phyloP scores from a whole-genome alignment of 2,888 invertebrate genomes.

The Argyresthia albistria region DNA sequence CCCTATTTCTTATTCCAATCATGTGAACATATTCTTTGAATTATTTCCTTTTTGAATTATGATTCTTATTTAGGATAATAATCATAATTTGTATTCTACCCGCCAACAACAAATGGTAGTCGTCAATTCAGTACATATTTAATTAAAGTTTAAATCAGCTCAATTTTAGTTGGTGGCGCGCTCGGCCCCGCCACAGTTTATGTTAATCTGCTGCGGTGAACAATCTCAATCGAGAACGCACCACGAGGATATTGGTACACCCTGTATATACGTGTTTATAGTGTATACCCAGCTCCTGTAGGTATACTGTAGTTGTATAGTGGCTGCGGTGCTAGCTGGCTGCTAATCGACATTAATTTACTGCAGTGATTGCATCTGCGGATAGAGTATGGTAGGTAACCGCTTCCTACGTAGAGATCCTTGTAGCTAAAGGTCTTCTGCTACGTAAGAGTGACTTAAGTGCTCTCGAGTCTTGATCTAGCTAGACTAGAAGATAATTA shows the following conservation, averaged over 20 bases:
- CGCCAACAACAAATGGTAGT: neutral
- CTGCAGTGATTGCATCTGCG: slow-evolving; percentile 25
- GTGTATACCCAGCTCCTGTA: neutral
- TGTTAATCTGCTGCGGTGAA: slow-evolving; percentile 33
- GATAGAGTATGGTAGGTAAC: neutral
- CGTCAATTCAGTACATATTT: slow-evolving; percentile 13
- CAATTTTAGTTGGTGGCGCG: slow-evolving; percentile 19
- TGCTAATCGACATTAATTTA: slow-evolving; percentile 25
- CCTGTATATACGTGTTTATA: slow-evolving; percentile 9
- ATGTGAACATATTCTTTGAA: neutral
- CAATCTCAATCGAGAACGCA: slow-evolving; percentile 35
- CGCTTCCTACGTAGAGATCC: neutral
- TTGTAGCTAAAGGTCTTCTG: no score
- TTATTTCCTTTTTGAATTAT: no score
- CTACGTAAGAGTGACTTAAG: no score
- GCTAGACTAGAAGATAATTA: no score
- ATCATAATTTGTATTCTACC: no score
- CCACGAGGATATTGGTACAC: slow-evolving; percentile 32
- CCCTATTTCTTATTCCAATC: no score
- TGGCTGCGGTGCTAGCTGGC: neutral
- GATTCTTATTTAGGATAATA: no score
- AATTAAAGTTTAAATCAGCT: slow-evolving; percentile 29
- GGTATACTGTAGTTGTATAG: neutral
- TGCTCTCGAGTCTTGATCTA: no score
- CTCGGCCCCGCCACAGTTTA: slow-evolving; percentile 37